phyloP scores from a whole-genome alignment of 2,888 invertebrate species.

The Drosophila histrio region DNA sequence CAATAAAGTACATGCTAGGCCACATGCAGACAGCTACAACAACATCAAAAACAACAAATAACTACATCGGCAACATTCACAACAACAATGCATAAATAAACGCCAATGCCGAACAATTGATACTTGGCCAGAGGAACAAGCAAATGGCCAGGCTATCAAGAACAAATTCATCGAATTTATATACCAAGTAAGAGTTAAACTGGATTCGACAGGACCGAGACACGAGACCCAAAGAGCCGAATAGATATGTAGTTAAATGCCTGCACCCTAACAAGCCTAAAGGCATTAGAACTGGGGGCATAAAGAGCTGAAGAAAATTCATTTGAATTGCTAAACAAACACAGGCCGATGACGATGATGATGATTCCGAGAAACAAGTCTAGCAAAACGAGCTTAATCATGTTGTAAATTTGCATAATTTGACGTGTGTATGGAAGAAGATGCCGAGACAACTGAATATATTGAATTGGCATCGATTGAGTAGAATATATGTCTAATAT shows the following conservation, averaged over 20 bases:
- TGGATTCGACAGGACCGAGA: constrained; percentile 5
- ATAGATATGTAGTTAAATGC: constrained; percentile 58
- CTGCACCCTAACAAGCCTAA: constrained; percentile 40
- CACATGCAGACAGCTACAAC: constrained; percentile 49
- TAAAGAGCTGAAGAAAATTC: constrained; percentile 57
- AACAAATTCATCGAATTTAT: constrained; percentile 65
- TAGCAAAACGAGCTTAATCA: constrained; percentile 71
- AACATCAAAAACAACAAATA: constrained; percentile 19
- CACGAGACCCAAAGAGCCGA: constrained; percentile 25
- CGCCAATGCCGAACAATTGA: constrained; percentile 68
- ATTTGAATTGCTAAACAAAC: constrained; percentile 79
- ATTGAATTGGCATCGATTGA: constrained; percentile 1
- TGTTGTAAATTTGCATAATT: constrained; percentile 78
- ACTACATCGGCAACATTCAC: constrained; percentile 26
- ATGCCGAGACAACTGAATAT: constrained; percentile 28
- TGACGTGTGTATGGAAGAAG: constrained; percentile 55
- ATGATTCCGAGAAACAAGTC: constrained; percentile 3
- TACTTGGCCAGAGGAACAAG: constrained; percentile 53
- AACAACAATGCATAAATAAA: constrained; percentile 65
- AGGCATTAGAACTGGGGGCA: constrained; percentile 11
- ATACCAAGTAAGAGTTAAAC: constrained; percentile 11
- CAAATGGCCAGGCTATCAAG: constrained; percentile 37
- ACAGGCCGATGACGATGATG: constrained; percentile 16
- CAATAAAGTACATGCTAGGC: constrained; percentile 52
- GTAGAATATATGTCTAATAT: constrained; percentile 18